Evolutionary conservation across 1,140 invertebrate genomes (phyloP), one percentile per base, ranked within the genome.

Genomic region (Drosophila saltans): DNA sequence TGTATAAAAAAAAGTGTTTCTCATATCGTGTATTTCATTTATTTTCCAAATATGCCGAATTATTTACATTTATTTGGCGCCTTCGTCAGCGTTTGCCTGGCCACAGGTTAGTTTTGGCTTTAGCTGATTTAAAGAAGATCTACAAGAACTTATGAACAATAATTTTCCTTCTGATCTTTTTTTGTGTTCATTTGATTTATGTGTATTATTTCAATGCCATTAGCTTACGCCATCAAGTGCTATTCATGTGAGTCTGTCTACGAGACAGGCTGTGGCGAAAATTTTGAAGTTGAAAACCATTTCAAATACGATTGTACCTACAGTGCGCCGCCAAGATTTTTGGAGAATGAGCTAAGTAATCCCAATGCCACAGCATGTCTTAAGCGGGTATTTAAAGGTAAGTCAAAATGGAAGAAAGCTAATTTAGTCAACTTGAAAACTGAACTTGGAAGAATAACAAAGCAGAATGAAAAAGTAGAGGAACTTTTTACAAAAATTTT

Each of bases 191-290:
- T 16, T 16, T 16, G 16, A 16, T 16, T 16, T 16, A 16, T 16
- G 16, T 16, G 16, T 16, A 16, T 62, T 43, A 74, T 78, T 66
- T 78, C 79, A 86, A 88, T 88, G 83, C 76, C 84, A 88, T 77
- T 64, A 91, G 90, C 78, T 71, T 80, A 73, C 62, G 86, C 86
- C 75, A 91, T 91, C 69, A 80, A 78, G 63, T 91, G 90, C 70
- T 91, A 83, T 30, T 70, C 84, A 69, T 91, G 90, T 64, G 90
- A 91, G 66, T 91, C 90, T 24, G 78, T 80, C 43, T 91, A 90
- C 60, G 83, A 91, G 58, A 24, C 66, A 5, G 75, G 68, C 39
- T 91, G 90, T 39, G 90, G 78, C 41, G 90, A 91, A 58, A 72
- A 91, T 58, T 91, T 91, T 58, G 75, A 78, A n/a, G 62, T 68